Evolutionary conservation across 1,140 invertebrate genomes (phyloP).

Genomic region (Dinothrombium tinctorium): DNA sequence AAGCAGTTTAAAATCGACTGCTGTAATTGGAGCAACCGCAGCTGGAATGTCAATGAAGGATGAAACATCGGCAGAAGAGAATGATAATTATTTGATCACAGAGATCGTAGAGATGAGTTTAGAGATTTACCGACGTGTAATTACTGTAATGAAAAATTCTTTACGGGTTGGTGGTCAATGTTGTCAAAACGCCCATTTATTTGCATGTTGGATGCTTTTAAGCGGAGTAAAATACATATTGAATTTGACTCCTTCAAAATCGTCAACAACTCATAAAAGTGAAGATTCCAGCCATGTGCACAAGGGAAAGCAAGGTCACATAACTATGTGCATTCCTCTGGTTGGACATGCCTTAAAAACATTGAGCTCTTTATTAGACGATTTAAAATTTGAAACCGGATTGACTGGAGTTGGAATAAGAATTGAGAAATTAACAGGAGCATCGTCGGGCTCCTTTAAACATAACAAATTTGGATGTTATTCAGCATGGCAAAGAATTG

Average conservation of each 20-base stretch:
- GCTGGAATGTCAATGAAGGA: not conserved
- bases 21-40: not conserved
- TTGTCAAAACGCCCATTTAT: slow-evolving; percentile 64
- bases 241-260: slow-evolving; percentile 19
- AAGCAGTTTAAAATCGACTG: not conserved
- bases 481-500: slow-evolving; percentile 38
- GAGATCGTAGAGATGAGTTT: slow-evolving; percentile 18
- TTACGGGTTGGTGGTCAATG: slow-evolving; percentile 64
- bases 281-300: not conserved
- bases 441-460: slow-evolving; percentile 5
- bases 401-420: not conserved
- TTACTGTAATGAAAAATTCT: slow-evolving; percentile 50
- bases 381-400: slow-evolving; percentile 33
- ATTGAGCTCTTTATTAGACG: slow-evolving; percentile 35
- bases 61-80: not conserved
- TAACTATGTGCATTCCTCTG: slow-evolving; percentile 49
- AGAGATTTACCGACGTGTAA: slow-evolving; percentile 56
- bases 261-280: not conserved
- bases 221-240: slow-evolving; percentile 47
- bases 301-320: not conserved
- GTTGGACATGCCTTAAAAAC: slow-evolving; percentile 43
- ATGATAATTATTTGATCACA: not conserved
- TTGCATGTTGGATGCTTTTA: slow-evolving; percentile 60
- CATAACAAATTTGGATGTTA: slow-evolving; percentile 22
- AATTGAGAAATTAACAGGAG: not conserved